Evolutionary conservation across 2,797 vertebrate species (phyloP).

Genomic region (Notoglanidium macrostoma): DNA sequence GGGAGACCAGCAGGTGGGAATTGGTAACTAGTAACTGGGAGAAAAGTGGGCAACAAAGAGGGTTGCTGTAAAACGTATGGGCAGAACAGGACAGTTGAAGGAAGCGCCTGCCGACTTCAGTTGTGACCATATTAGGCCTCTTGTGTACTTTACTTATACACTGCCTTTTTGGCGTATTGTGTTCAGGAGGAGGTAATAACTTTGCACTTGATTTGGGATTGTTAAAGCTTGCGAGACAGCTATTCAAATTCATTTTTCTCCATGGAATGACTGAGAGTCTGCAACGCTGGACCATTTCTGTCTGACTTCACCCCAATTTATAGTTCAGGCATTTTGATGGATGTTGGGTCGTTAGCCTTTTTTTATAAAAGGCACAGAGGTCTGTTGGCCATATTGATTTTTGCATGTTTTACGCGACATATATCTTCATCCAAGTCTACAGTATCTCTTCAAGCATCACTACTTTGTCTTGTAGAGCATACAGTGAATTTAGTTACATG

Average conservation of each 20-base stretch:
- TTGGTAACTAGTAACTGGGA: neutral
- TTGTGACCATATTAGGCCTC: neutral
- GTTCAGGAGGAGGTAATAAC: neutral
- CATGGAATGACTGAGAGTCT: neutral
- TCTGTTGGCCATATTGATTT: conserved; percentile 40
- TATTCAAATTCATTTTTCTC: conserved; percentile 15
- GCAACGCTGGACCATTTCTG: conserved; percentile 3
- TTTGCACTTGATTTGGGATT: conserved; percentile 6
- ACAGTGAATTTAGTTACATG: conserved; percentile 28
- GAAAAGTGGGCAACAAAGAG: neutral
- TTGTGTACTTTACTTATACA: neutral
- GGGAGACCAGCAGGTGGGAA: neutral
- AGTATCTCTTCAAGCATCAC: conserved; percentile 30
- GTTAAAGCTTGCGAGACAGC: conserved; percentile 4
- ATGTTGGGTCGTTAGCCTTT: conserved; percentile 7
- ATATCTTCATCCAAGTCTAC: conserved; percentile 13
- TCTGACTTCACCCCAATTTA: conserved; percentile 14
- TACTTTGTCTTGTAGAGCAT: conserved; percentile 25
- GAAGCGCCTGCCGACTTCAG: conserved; percentile 21
- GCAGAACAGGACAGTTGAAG: neutral
- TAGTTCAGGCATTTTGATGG: conserved; percentile 9
- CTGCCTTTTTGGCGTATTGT: conserved; percentile 8
- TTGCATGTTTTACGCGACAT: conserved; percentile 31
- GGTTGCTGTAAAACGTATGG: neutral
- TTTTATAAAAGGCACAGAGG: conserved; percentile 21